Evolutionary conservation across 92 coral and sea anemone species (phyloP), one percentile per base, ranked within the genome.

Genomic region (Porites rus): DNA sequence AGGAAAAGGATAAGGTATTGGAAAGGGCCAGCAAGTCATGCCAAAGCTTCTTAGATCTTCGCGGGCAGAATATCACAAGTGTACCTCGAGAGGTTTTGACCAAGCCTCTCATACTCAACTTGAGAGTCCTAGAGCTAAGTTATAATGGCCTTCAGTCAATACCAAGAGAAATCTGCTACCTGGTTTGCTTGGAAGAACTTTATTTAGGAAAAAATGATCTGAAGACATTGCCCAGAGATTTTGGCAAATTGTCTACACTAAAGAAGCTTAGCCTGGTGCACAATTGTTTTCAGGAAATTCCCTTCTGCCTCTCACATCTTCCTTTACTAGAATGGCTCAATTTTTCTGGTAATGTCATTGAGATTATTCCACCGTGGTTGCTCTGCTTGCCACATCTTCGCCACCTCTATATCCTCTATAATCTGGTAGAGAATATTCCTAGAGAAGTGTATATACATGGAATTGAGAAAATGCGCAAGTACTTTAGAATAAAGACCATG

Each of bases 1-100:
- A 88, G 51, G 94, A 92, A 76, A 92, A 86, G 56, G 92, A 92
- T 53, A 94, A 86, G 89, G 84, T 93, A 50, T 90, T 94, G 22
- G 91, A 93, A 66, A 88, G 92, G 71, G 98, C 98, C 17, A 79
- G 51, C 18, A 94, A 93, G 61, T 90, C 96, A 75, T 94, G 98
- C 46, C 92, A 92, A 69, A 84, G 74, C 21, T 75, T 90, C 74
- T 65, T 94, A 69, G 89, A 88, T 74, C 93, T 94, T 9, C 92
- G 98, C 72, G 98, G 98, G 16, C 94, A 88, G 74, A 65, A 90
- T 76, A 86, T 94, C 69, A 24, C 60, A 2, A 68, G 71, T 10
- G 59, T 92, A 46, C 98, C 98, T 59, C 72, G 21, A 14, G 85
- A 79, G 54, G 81, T 94, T 28, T 77, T 72, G 31, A 82, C 81